Evolutionary conservation across 1,140 invertebrate species (phyloP), one percentile per base, ranked within the genome.

Genomic region (Ericerus pela): DNA sequence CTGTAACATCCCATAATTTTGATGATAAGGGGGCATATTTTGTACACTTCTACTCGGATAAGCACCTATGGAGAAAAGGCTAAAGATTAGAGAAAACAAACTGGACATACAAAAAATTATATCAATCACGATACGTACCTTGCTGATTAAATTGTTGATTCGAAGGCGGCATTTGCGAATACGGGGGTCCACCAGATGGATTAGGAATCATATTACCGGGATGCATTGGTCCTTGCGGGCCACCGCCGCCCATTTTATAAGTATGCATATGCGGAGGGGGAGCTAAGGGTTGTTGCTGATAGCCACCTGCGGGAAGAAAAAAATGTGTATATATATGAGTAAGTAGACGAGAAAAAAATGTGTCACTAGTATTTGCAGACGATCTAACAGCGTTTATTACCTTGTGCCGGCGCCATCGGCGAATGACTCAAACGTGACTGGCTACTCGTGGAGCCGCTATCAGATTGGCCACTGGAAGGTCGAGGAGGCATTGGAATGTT

Each of bases 401-500:
- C 74, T 76, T 80, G 76, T 66, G 78, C 77, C 62, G 57, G 38
- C n/a, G 79, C 77, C 77, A 84, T 81, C 62, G 82, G 79, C 66
- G 83, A 82, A 64, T 86, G 80, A 69, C 76, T 82, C 74, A 82
- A 78, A 54, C 79, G 72, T 60, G 75, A 73, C 67, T 77, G 79
- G 67, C 76, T 80, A 73, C 77, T 79, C 38, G 43, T 26, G 30
- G 58, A 53, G 5, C 62, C 63, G 70, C 79, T 79, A 73, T 88
- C 85, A 62, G 87, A 84, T 69, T 90, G 84, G 71, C 87, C 85
- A 68, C 88, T 91, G 62, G 88, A 84, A 67, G 89, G 88, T 64
- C 89, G 79, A 64, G 86, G 86, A 69, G 86, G 86, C 84, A 89
- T 88, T 70, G 85, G 82, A 81, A 89, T 82, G 78, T 84, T 88